Evolutionary conservation across 2,888 invertebrate species (phyloP), one percentile per base, ranked within the genome.

Genomic region (Pandemis cinnamomeana): DNA sequence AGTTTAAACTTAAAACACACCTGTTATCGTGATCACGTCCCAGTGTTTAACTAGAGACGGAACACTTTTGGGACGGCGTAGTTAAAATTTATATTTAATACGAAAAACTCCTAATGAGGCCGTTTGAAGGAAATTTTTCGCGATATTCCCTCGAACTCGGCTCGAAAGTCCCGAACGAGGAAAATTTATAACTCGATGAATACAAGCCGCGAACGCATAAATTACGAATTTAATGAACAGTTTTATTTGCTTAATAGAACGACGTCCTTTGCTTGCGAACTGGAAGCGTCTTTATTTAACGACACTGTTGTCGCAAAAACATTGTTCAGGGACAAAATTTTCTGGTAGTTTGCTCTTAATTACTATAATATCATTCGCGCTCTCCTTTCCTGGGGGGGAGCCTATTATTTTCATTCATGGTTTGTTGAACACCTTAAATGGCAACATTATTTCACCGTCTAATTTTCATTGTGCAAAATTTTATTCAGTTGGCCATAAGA

Each of bases 381-480:
- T 85, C 79, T 82, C 81, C 81, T 84, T 83, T 83, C 71, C 77
- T 78, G 71, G 77, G 77, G 78, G 78, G 81, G 82, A 78, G 80
- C 82, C 84, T 87, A 90, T 89, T 88, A 91, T 89, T 87, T 86
- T 83, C 86, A 62, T 87, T 87, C 84, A 90, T 84, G 89, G 87
- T 87, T 90, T 87, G 89, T 87, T 90, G 85, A 87, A 83, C 85
- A 84, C 81, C 80, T 84, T 85, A 85, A 90, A 88, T 88, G 83
- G 84, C 80, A 78, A 85, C 84, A 86, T 89, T 87, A 88, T 87
- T 87, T 86, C 82, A 79, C 81, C 81, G 82, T 83, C 82, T 84
- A 83, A 86, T 84, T 87, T 84, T 82, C 87, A 87, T 87, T 87
- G 85, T 84, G 86, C 85, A 79, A 86, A 89, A 87, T 86, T 88